A percentile compares a stretch with the other conserved stretches of the same genome.
phyloP scores from a whole-genome alignment of 2,888 invertebrate species.

The Amblyjoppa proteus region DNA sequence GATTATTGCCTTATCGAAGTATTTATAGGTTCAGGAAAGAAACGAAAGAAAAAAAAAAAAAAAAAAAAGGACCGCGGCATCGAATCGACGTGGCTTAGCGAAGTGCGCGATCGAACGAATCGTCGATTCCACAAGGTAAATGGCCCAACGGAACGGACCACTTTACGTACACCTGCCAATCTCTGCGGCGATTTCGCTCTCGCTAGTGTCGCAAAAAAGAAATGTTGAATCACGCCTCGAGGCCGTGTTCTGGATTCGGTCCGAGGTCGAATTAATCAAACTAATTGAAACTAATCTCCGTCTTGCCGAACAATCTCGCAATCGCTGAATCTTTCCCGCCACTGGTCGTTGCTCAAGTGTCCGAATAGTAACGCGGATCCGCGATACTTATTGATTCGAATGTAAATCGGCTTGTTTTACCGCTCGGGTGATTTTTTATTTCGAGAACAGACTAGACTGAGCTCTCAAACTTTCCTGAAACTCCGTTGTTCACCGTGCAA shows the following conservation, averaged over 20 bases:
- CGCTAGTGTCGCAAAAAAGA: slow-evolving; percentile 11
- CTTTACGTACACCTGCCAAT: neutral
- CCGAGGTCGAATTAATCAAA: slow-evolving; percentile 62
- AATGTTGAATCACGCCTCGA: slow-evolving; percentile 43
- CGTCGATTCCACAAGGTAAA: neutral
- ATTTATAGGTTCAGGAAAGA: neutral
- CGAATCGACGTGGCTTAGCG: neutral
- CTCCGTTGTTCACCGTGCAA: too few species aligned
- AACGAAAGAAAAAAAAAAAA: slow-evolving; percentile 14
- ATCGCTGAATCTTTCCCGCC: slow-evolving; percentile 35
- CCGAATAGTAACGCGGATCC: neutral
- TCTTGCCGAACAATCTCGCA: slow-evolving; percentile 44
- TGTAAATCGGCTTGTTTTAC: neutral
- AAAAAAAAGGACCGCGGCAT: neutral
- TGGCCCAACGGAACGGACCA: neutral
- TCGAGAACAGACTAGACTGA: too few species aligned
- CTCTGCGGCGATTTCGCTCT: neutral
- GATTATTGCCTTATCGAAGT: neutral
- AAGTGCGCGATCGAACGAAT: neutral
- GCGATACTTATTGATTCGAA: neutral
- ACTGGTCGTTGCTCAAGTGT: neutral
- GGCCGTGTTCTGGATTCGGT: slow-evolving; percentile 55
- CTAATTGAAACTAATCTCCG: slow-evolving; percentile 61
- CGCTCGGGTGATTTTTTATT: too few species aligned
- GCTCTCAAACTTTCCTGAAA: too few species aligned